Percentiles rank a stretch among this genome's conserved stretches.
Evolutionary conservation across 2,113 vertebrate genomes (phyloP).

Genomic region (Brienomyrus longianalis): DNA sequence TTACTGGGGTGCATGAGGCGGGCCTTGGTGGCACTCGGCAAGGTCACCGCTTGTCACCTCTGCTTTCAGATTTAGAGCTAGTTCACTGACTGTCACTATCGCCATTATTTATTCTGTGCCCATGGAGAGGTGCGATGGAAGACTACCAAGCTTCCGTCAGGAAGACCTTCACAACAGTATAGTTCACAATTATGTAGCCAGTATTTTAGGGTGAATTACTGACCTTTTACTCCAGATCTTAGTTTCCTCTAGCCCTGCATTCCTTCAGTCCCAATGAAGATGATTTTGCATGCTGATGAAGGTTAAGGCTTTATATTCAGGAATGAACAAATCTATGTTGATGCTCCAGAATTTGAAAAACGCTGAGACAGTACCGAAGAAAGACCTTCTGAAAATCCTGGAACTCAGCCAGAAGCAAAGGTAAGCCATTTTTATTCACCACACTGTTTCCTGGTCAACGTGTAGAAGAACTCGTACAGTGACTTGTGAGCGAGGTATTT

Average conservation of each 20-base stretch:
- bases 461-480: background rate
- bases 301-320: background rate
- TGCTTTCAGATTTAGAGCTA: background rate
- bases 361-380: conserved; percentile 59
- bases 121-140: background rate
- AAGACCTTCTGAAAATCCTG: conserved; percentile 65
- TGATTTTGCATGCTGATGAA: background rate
- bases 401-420: conserved; percentile 69
- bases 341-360: conserved; percentile 61
- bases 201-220: background rate
- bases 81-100: background rate
- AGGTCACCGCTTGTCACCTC: background rate
- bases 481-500: background rate
- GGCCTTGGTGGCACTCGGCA: background rate
- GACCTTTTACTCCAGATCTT: background rate
- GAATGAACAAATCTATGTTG: background rate
- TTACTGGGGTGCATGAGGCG: background rate
- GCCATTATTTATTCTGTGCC: background rate
- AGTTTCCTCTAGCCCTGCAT: background rate
- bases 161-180: background rate
- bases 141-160: background rate
- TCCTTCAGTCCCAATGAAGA: background rate
- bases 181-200: background rate
- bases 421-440: conserved; percentile 43
- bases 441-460: background rate